phyloP scores from a whole-genome alignment of 2,888 invertebrate genomes.

The Dicyrtoma fusca region DNA sequence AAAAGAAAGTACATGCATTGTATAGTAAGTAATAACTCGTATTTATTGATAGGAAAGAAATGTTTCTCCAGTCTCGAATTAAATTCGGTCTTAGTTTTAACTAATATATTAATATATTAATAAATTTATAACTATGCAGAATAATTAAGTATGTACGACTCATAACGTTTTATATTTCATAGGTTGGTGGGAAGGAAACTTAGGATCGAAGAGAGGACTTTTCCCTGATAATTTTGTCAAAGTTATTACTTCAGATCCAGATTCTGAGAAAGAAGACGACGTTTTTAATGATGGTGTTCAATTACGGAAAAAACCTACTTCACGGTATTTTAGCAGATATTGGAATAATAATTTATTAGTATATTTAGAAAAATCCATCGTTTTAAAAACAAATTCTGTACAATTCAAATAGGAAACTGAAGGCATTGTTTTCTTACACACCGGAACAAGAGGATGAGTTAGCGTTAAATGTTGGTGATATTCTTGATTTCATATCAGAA shows the following conservation, averaged over 20 bases:
- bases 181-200: constrained; percentile 85
- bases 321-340: background rate
- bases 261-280: background rate
- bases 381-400: background rate
- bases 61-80: too few relatives aligned
- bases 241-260: constrained; percentile 58
- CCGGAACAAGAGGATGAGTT: constrained; percentile 94
- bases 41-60: too few relatives aligned
- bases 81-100: too few relatives aligned
- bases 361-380: too few relatives aligned
- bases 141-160: too few relatives aligned
- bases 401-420: constrained; percentile 67
- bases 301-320: constrained; percentile 7
- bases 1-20: too few relatives aligned
- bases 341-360: too few relatives aligned
- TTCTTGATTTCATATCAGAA: constrained; percentile 87
- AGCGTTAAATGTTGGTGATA: constrained; percentile 81
- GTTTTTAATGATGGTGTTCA: constrained; percentile 19
- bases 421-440: constrained; percentile 86
- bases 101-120: too few relatives aligned
- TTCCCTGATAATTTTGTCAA: constrained; percentile 93
- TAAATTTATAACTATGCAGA: too few relatives aligned
- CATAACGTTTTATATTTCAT: too few relatives aligned
- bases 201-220: constrained; percentile 74
- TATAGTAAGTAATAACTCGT: too few relatives aligned